phyloP scores from a whole-genome alignment of 2,888 invertebrate genomes.

The Euproctis similis region DNA sequence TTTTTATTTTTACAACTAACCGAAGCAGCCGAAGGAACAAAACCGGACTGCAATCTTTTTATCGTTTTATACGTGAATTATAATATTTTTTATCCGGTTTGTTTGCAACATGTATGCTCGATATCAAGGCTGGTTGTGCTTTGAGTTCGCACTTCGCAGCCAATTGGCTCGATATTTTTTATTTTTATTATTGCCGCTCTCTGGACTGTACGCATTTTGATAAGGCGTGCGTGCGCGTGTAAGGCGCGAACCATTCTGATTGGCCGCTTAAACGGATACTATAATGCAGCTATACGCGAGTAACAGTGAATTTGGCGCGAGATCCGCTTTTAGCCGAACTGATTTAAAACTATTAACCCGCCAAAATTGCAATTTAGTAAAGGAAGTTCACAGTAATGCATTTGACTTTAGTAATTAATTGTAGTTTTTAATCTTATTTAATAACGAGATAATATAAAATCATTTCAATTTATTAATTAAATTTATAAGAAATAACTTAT shows the following conservation, averaged over 20 bases:
- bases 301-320: conserved; percentile 49
- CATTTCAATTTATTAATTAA: too few species aligned
- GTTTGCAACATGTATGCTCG: conserved; percentile 35
- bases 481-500: too few species aligned
- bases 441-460: too few species aligned
- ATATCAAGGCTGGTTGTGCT: conserved; percentile 39
- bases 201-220: conserved; percentile 48
- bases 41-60: conserved; percentile 53
- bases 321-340: conserved; percentile 37
- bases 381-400: too few species aligned
- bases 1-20: conserved; percentile 32
- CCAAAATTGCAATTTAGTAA: too few species aligned
- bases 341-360: too few species aligned
- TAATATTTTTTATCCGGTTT: conserved; percentile 32
- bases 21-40: conserved; percentile 34
- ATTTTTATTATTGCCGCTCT: conserved; percentile 40
- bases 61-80: conserved; percentile 39
- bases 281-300: conserved; percentile 16
- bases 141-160: conserved; percentile 35
- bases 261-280: conserved; percentile 42
- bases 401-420: too few species aligned
- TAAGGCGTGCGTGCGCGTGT: conserved; percentile 58
- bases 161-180: conserved; percentile 45
- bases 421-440: too few species aligned
- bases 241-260: conserved; percentile 61